phyloP scores from a whole-genome alignment of 2,113 vertebrate genomes.

The Oncorhynchus gorbuscha region DNA sequence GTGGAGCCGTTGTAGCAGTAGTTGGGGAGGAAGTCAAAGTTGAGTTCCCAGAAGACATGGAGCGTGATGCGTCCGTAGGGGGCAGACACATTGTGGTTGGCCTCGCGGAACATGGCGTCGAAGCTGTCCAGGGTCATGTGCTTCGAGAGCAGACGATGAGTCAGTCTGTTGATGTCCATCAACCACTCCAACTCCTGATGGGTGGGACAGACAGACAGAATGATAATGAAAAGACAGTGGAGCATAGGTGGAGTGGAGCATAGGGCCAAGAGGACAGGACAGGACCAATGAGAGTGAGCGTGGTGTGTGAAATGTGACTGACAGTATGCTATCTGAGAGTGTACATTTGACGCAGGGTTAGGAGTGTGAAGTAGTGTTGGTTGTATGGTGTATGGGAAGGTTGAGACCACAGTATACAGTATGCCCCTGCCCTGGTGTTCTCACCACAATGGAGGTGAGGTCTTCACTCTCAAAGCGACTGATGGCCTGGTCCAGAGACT shows the following conservation, averaged over 20 bases:
- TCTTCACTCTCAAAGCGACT: conserved; percentile 99
- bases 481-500: conserved; percentile 96
- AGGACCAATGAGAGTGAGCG: background rate
- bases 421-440: conserved; percentile 13
- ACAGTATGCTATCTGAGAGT: too few relatives aligned
- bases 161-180: conserved; percentile 95
- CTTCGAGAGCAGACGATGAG: conserved; percentile 92
- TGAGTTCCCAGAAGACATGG: conserved; percentile 99
- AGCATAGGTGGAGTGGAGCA: too few relatives aligned
- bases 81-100: conserved; percentile 97
- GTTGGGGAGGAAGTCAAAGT: conserved; percentile 98
- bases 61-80: conserved; percentile 98
- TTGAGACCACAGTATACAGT: background rate
- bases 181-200: conserved; percentile 95
- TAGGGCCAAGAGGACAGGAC: too few relatives aligned
- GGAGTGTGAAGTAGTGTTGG: background rate
- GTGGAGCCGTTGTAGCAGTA: conserved; percentile 99
- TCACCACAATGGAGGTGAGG: conserved; percentile 97
- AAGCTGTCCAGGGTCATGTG: conserved; percentile 99
- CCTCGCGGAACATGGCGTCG: conserved; percentile 98
- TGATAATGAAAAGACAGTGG: too few relatives aligned
- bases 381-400: background rate
- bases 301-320: background rate
- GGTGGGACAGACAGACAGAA: background rate
- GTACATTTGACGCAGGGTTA: too few relatives aligned